Conservation (phyloP, 37 sponge, comb jelly and placozoan genomes). For the Chondrilla cf. caribensis region DNA sequence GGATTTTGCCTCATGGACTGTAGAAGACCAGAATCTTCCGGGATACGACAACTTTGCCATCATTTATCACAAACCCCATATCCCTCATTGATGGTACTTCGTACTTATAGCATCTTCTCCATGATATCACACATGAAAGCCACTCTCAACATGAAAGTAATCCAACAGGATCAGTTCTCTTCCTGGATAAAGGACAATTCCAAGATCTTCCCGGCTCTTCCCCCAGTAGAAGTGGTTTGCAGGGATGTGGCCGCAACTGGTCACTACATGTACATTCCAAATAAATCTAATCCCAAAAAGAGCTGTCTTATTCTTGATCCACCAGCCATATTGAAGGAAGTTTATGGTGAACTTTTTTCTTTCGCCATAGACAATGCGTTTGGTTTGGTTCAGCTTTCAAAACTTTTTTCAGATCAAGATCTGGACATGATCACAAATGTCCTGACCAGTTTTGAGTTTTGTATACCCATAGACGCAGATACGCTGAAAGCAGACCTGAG, state of each 20-base stretch:
- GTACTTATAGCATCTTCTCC: too few species aligned
- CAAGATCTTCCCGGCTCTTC: neutral
- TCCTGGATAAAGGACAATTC: too few species aligned
- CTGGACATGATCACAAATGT: neutral
- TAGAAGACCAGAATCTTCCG: too few species aligned
- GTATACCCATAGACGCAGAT: neutral
- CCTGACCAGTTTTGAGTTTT: conserved; percentile 1
- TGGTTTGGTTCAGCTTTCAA: neutral
- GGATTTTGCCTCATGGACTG: too few species aligned
- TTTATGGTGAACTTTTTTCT: neutral
- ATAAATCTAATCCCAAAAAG: neutral
- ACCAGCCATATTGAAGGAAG: neutral
- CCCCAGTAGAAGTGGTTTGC: neutral
- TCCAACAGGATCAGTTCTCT: too few species aligned
- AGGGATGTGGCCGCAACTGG: neutral
- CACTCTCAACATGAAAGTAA: too few species aligned
- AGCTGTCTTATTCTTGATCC: neutral
- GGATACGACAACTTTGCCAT: too few species aligned
- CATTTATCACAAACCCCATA: too few species aligned
- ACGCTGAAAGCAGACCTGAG: neutral
- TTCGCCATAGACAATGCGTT: neutral
- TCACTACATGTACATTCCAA: neutral
- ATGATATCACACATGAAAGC: too few species aligned
- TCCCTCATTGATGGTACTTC: too few species aligned
- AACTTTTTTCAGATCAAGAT: neutral